Evolutionary conservation across 2,888 invertebrate species (phyloP), one percentile per base, ranked within the genome.

Genomic region (Parnassius mnemosyne): DNA sequence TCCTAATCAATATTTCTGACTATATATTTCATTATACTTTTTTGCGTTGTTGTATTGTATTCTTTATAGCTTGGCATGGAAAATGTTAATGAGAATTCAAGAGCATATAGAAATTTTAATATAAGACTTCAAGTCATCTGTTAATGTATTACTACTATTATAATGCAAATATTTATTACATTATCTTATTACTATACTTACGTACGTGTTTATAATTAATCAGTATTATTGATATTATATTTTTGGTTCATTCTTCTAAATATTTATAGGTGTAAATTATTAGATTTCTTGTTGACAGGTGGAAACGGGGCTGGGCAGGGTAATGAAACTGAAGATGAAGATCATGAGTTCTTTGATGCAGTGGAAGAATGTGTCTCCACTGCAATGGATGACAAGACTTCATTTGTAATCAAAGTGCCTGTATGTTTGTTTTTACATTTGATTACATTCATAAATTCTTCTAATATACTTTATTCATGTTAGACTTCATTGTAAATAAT

Each of bases 321-420:
- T 63, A 87, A 89, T 76, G 91, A 91, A 25, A 89, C 90, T 64
- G 94, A 95, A 81, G 95, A 96, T 82, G 95, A 95, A 74, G 95
- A 96, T 72, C 94, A 94, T 80, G 95, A 95, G 76, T 95, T 95
- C 84, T 95, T 95, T 75, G 95, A 95, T 80, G 94, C 94, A 10
- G 88, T 93, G 83, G 94, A 93, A 81, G 93, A 91, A 74, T 89
- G 86, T 46, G 84, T 81, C 68, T 76, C 85, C 74, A 80, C 85
- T 70, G 82, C 75, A 73, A 88, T 81, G 81, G 89, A 86, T 59
- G 90, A 87, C 71, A 86, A 85, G 72, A 90, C 79, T 71, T 92
- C 92, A 65, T 95, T 95, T 84, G 94, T 94, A 76, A 90, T 95
- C 69, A 94, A 95, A 89, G 94, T 95, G 71, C 93, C 93, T 66